A percentile compares a stretch with the other conserved stretches of the same genome.
Conservation (phyloP, 1,140 invertebrate genomes). For the Chelonus insularis region DNA sequence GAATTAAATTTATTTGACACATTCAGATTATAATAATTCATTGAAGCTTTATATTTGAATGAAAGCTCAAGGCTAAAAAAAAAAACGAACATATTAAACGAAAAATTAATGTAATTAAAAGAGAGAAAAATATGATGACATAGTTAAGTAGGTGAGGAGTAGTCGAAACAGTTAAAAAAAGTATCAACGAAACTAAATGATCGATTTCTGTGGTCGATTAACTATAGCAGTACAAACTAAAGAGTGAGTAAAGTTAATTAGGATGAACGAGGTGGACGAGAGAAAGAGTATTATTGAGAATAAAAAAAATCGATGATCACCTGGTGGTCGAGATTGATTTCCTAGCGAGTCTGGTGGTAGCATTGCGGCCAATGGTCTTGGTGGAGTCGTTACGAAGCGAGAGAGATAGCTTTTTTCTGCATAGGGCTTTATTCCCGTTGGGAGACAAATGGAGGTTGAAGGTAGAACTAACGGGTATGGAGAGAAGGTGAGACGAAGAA, state of each 20-base stretch:
- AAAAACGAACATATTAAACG: no score
- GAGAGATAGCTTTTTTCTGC: conserved; percentile 13
- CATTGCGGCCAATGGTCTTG: conserved; percentile 29
- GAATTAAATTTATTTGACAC: no score
- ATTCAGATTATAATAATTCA: no score
- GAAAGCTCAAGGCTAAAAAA: no score
- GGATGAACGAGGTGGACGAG: conserved; percentile 9
- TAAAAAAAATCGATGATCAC: conserved; percentile 21
- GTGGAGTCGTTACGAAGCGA: conserved; percentile 25
- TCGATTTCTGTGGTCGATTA: conserved; percentile 23
- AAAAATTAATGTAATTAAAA: no score
- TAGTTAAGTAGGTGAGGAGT: no score
- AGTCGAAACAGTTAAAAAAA: no score
- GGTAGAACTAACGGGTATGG: not conserved
- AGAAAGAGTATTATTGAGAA: conserved; percentile 16
- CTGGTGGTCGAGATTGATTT: conserved; percentile 26
- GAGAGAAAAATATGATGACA: no score
- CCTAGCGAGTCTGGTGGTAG: conserved; percentile 20
- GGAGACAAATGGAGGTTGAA: conserved; percentile 26
- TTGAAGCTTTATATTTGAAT: no score
- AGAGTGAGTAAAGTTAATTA: conserved; percentile 21
- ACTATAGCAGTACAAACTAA: conserved; percentile 9
- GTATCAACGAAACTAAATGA: conserved; percentile 6
- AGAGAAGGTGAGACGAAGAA: not conserved
- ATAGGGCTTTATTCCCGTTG: conserved; percentile 22